phyloP scores from a whole-genome alignment of 2,797 vertebrate species.

The Holocentrus rufus region DNA sequence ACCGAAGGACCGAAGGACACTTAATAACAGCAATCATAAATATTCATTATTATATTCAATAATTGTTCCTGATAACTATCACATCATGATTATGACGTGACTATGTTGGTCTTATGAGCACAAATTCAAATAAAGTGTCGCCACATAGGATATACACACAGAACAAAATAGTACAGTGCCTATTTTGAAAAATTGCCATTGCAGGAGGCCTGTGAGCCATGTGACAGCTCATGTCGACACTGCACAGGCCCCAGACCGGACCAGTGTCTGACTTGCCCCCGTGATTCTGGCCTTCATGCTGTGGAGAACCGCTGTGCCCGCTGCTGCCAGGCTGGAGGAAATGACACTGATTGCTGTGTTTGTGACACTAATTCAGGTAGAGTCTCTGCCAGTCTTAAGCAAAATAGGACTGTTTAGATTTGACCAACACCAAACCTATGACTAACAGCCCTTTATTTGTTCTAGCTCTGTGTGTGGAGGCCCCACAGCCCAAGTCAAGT shows the following conservation, averaged over 20 bases:
- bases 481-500: conserved; percentile 62
- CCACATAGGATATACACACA: too few species aligned
- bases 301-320: conserved; percentile 77
- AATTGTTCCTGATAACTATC: too few species aligned
- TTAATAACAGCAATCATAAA: too few species aligned
- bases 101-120: too few species aligned
- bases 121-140: too few species aligned
- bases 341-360: conserved; percentile 79
- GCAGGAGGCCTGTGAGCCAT: conserved; percentile 78
- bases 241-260: conserved; percentile 78
- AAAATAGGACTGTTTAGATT: neutral
- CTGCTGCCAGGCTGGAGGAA: conserved; percentile 76
- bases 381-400: neutral
- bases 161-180: neutral
- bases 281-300: conserved; percentile 78
- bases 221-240: conserved; percentile 81
- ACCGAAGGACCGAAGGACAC: too few species aligned
- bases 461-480: conserved; percentile 82
- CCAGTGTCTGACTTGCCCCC: conserved; percentile 81
- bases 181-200: neutral
- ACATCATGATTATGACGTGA: too few species aligned
- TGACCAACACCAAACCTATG: neutral
- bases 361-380: conserved; percentile 82
- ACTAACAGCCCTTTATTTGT: conserved; percentile 13
- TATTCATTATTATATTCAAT: too few species aligned